These are phyloP conservation scores for Dexiosoma caninum DNA, from an alignment of 2,888 invertebrate species.

Conservation along the genomic window DNA sequence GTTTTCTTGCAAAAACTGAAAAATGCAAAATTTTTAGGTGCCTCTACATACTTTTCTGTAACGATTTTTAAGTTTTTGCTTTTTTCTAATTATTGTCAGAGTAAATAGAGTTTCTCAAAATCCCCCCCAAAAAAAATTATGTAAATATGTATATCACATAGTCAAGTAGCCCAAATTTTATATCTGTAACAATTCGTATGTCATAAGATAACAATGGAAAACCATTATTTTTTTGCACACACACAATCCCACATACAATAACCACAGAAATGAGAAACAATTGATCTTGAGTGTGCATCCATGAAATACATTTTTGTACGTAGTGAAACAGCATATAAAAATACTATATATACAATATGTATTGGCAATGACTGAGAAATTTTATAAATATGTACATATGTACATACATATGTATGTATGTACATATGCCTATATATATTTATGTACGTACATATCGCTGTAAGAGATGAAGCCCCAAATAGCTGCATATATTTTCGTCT, in stretches of 20 bases:
- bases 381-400: conserved; percentile 1
- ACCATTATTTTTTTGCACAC: conserved; percentile 37
- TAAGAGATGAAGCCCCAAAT: conserved; percentile 27
- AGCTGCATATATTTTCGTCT: conserved; percentile 35
- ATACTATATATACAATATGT: background rate
- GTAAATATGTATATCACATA: conserved; percentile 19
- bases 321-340: conserved; percentile 24
- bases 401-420: background rate
- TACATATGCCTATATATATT: too few species aligned
- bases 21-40: too few species aligned
- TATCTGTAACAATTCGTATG: background rate
- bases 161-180: conserved; percentile 40
- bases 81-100: too few species aligned
- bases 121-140: too few species aligned
- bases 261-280: conserved; percentile 42
- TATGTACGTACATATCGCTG: background rate
- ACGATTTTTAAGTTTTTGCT: conserved; percentile 15
- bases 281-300: conserved; percentile 38
- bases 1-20: too few species aligned
- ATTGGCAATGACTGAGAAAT: conserved; percentile 44
- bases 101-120: too few species aligned
- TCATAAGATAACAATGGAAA: conserved; percentile 16
- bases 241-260: conserved; percentile 4
- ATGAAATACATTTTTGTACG: conserved; percentile 25
- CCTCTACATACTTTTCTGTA: too few species aligned